phyloP scores from a whole-genome alignment of 2,888 invertebrate genomes.

The Leucophenga montana region DNA sequence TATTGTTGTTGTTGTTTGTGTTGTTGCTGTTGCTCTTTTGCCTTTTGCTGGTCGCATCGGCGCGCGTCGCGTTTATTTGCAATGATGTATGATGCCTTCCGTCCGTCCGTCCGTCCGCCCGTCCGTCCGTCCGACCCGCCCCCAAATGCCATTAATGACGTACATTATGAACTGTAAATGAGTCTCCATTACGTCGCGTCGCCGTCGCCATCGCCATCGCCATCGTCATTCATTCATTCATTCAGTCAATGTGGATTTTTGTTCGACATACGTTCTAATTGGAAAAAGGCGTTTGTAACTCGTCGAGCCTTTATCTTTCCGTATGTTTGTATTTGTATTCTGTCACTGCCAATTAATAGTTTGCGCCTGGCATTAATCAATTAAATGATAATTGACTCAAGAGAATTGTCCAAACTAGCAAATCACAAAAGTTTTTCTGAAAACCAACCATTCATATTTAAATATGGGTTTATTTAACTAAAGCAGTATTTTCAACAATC shows the following conservation, averaged over 20 bases:
- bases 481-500: no score
- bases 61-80: background rate
- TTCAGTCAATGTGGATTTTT: background rate
- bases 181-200: slow-evolving; percentile 55
- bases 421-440: slow-evolving; percentile 9
- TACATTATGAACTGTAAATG: slow-evolving; percentile 61
- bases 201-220: background rate
- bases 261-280: slow-evolving; percentile 15
- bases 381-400: slow-evolving; percentile 28
- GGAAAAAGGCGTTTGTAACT: background rate
- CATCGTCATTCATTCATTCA: background rate
- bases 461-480: no score
- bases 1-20: background rate
- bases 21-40: slow-evolving; percentile 18
- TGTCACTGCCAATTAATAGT: slow-evolving; percentile 15
- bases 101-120: slow-evolving; percentile 26
- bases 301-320: background rate
- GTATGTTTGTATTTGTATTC: background rate
- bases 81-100: background rate
- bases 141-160: slow-evolving; percentile 37
- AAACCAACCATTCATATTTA: background rate
- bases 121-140: background rate
- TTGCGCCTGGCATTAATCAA: slow-evolving; percentile 26
- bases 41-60: slow-evolving; percentile 20
- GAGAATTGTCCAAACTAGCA: background rate